A percentile compares a stretch with the other conserved stretches of the same genome.
Conservation (phyloP, 2,797 vertebrate genomes). For the Leucoraja ocellata region DNA sequence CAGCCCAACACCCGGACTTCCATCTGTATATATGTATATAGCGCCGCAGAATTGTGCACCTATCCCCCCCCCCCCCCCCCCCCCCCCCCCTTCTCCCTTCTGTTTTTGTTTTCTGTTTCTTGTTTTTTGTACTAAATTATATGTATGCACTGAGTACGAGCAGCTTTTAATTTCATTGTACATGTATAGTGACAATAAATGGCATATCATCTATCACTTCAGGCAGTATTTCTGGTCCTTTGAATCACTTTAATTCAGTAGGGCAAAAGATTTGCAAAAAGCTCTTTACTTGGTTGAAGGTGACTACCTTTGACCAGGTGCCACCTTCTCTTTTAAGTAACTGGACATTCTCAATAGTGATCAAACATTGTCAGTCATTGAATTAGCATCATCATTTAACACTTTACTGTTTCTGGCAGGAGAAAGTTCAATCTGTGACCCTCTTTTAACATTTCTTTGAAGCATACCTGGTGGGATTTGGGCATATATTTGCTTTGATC, state of each 20-base stretch:
- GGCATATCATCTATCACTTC: no score
- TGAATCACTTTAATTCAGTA: constrained; percentile 44
- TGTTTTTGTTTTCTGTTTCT: no score
- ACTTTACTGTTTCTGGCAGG: background rate
- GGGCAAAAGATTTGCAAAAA: constrained; percentile 45
- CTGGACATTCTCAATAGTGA: constrained; percentile 45
- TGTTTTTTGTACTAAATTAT: no score
- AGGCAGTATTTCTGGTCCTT: constrained; percentile 39
- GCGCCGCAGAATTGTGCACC: no score
- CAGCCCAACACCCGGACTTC: no score
- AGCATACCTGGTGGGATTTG: background rate
- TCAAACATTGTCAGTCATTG: constrained; percentile 45
- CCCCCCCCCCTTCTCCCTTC: no score
- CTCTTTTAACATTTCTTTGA: background rate
- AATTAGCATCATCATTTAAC: constrained; percentile 47
- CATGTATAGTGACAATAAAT: no score
- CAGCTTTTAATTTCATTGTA: no score
- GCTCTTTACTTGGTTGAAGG: constrained; percentile 49
- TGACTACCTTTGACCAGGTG: constrained; percentile 44
- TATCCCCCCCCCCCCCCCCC: no score
- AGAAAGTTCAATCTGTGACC: background rate
- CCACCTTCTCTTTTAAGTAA: constrained; percentile 50
- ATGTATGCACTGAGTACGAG: no score
- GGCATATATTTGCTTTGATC: no score
- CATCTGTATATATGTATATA: no score